Evolutionary conservation across 2,797 vertebrate genomes (phyloP), one percentile per base, ranked within the genome.

Genomic region (Sciurus vulgaris): DNA sequence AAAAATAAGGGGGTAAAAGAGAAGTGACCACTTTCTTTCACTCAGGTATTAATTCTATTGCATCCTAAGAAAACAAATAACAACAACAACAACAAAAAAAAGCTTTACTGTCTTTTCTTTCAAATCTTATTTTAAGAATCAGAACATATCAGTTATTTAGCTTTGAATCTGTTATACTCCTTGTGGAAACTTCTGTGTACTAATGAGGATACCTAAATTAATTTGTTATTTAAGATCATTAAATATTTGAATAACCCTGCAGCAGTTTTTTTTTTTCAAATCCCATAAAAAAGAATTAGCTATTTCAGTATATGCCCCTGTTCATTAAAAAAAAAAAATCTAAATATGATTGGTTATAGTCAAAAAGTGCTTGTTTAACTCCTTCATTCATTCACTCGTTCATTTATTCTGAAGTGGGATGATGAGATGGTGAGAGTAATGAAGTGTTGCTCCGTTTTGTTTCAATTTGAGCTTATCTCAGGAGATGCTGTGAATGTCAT

Each of bases 1-100:
- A 96, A 92, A 97, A 97, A 94, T 15, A 83, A 61, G 30, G 30
- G 17, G 24, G 77, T 96, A 89, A 96, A 89, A 33, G 96, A 67
- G 73, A 90, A 61, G 41, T 82, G n/a, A 12, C 54, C 69, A 44
- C 17, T 74, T 77, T 28, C 54, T 76, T 81, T 54, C n/a, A 85
- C 33, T 76, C 24, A 14, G 30, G 54, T 79, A 47, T 86, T 81
- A 92, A 88, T 56, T 73, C 54, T 38, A 5, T 35, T 92, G n/a
- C 47, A 94, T 86, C 26, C 24, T 78, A 38, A 35, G 54, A 49
- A 61, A 87, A 61, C 7, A 78, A 88, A 61, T 26, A 61, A 61
- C 24, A 56, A 38, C 38, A 38, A 38, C 38, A 38, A 38, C 3
- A 41, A 13, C 35, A 81, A 76, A 41, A 13, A 41, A 81, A 76